Percentiles rank a stretch among this genome's conserved stretches.
Conservation (phyloP, 2,797 vertebrate genomes). For the Squalus acanthias region DNA sequence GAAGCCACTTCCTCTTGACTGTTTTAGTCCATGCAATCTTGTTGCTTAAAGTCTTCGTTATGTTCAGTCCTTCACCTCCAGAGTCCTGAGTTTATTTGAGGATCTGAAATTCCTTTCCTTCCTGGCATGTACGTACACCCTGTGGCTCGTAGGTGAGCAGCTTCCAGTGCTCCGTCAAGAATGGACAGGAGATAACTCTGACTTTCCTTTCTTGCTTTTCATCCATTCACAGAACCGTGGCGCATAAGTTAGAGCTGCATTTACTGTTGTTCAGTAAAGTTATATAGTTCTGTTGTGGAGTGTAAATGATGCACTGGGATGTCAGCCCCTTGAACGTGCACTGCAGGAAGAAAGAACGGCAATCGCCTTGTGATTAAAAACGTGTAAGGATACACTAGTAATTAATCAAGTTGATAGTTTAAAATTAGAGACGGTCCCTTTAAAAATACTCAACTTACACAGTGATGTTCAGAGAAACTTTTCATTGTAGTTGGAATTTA, state of each 20-base stretch:
- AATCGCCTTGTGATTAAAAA: background rate
- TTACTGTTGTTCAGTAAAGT: background rate
- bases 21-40: slow-evolving; percentile 23
- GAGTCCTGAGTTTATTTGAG: background rate
- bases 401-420: background rate
- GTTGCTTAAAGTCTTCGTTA: background rate
- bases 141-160: background rate
- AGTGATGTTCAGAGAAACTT: background rate
- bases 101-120: background rate
- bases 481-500: background rate
- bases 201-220: background rate
- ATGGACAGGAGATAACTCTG: background rate
- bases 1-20: background rate
- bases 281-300: background rate
- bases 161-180: background rate
- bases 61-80: background rate
- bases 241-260: background rate
- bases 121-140: background rate
- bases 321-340: background rate
- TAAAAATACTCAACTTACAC: background rate
- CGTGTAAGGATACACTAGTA: background rate
- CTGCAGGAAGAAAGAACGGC: background rate
- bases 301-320: background rate
- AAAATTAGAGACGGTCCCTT: background rate
- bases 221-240: background rate